These are phyloP conservation scores for Nothoprocta pentlandii DNA, from an alignment of 2,113 vertebrate species.

Conservation along the genomic window DNA sequence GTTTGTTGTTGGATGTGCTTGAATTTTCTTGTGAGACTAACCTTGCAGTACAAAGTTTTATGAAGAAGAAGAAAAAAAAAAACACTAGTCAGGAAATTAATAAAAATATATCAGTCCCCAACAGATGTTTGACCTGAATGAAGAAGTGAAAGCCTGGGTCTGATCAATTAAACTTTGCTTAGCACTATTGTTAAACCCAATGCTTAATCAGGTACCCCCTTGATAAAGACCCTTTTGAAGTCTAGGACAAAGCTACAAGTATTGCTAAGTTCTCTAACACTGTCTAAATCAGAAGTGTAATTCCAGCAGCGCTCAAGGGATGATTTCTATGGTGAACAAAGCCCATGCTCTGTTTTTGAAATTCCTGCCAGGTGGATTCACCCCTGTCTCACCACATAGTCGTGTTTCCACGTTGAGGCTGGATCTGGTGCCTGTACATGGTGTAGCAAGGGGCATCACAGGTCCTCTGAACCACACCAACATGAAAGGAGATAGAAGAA, in stretches of 20 bases:
- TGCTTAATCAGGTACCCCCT: slow-evolving; percentile 2
- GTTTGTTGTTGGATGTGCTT: not conserved
- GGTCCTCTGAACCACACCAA: too few species aligned
- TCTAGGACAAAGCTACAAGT: not conserved
- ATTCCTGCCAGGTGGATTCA: not conserved
- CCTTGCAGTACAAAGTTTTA: not conserved
- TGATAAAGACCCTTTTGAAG: not conserved
- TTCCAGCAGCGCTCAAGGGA: not conserved
- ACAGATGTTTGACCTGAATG: not conserved
- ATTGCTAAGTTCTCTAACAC: not conserved
- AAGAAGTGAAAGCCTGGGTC: not conserved
- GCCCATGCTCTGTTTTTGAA: not conserved
- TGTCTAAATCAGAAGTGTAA: not conserved
- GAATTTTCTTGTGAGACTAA: not conserved
- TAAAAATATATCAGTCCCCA: not conserved
- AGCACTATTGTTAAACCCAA: not conserved
- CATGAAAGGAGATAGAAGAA: not conserved
- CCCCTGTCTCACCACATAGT: too few species aligned
- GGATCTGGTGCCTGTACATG: too few species aligned
- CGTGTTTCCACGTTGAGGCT: too few species aligned
- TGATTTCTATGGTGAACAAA: not conserved
- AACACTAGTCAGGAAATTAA: not conserved
- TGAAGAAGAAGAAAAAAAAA: slow-evolving; percentile 2
- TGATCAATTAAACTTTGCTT: not conserved
- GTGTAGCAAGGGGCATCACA: too few species aligned